A percentile compares a stretch with the other conserved stretches of the same genome.
Evolutionary conservation across 2,113 vertebrate genomes (phyloP).

Genomic region (Cyanistes caeruleus): DNA sequence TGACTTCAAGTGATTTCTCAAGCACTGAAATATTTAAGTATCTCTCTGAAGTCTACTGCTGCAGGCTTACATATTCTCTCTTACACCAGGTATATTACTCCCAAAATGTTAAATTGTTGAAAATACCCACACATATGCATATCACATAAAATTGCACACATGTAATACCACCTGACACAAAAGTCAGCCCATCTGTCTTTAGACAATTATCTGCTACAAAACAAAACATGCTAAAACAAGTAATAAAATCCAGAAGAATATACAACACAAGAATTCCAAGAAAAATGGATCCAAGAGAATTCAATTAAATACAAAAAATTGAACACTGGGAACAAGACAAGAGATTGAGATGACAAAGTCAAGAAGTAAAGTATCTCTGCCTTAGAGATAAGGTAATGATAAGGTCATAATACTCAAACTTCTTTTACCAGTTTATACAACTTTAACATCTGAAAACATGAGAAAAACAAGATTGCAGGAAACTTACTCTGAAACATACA

Average conservation of each 20-base stretch:
- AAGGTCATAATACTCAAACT: not conserved
- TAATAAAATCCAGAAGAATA: not conserved
- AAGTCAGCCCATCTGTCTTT: not conserved
- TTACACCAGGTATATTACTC: not conserved
- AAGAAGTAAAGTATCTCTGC: not conserved
- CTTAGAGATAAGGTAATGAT: not conserved
- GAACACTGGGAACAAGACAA: not conserved
- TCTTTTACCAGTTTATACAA: not conserved
- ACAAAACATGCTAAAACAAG: not conserved
- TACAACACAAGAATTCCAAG: not conserved
- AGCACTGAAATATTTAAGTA: not conserved
- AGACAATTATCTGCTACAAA: not conserved
- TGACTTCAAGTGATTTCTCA: not conserved
- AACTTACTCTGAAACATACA: not conserved
- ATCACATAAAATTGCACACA: not conserved
- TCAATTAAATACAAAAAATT: not conserved
- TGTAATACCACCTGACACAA: not conserved
- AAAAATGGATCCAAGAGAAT: not conserved
- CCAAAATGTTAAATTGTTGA: not conserved
- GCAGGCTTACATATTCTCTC: not conserved
- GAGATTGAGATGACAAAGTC: not conserved
- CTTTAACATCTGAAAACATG: not conserved
- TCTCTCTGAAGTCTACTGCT: not conserved
- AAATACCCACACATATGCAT: not conserved
- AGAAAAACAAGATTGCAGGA: not conserved